Conservation (phyloP, 2,113 vertebrate genomes). For the Oreocharis arfaki region DNA sequence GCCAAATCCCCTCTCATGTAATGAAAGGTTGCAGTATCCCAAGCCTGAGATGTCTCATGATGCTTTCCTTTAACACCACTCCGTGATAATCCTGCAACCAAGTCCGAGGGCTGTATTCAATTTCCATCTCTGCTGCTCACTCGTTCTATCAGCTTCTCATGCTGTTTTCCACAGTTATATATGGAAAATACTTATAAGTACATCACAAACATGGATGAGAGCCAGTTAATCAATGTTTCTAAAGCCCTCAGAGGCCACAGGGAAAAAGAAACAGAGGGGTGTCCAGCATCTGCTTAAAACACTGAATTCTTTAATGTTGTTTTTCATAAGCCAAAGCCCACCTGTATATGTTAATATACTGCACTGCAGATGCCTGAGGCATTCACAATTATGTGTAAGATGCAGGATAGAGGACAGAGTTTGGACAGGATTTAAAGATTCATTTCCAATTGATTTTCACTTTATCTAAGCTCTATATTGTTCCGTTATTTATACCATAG, state of each 20-base stretch:
- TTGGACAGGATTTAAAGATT: neutral
- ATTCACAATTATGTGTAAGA: neutral
- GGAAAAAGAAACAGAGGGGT: neutral
- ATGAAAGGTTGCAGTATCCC: neutral
- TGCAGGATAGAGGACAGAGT: neutral
- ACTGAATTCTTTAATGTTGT: neutral
- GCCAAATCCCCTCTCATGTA: neutral
- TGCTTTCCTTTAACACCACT: neutral
- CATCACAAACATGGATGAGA: neutral
- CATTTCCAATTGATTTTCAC: neutral
- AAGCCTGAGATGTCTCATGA: neutral
- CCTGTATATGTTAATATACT: neutral
- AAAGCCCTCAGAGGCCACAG: neutral
- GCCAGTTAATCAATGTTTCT: neutral
- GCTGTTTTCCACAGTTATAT: neutral
- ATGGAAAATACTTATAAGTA: neutral
- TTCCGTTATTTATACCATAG: neutral
- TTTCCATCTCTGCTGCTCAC: neutral
- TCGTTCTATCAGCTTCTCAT: neutral
- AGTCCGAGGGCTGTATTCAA: neutral
- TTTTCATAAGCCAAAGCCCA: neutral
- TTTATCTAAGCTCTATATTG: neutral
- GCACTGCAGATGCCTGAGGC: neutral
- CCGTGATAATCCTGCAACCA: neutral
- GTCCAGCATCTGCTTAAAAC: neutral